phyloP scores from a whole-genome alignment of 2,888 invertebrate species.

The Monochamus alternatus region DNA sequence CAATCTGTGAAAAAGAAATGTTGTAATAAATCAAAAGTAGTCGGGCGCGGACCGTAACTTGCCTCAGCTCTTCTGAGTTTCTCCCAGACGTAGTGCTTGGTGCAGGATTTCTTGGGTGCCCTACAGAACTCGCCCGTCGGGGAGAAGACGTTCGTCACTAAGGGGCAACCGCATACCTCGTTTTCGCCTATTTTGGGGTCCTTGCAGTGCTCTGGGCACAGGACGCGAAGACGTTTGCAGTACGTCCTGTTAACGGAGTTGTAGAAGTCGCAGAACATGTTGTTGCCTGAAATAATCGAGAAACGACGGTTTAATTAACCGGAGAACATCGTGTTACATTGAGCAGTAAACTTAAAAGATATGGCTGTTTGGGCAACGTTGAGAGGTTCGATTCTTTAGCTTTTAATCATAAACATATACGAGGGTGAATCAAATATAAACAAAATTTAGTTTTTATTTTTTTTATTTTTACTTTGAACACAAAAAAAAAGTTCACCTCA shows the following conservation, averaged over 20 bases:
- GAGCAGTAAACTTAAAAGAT: too few species aligned
- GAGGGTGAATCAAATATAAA: too few species aligned
- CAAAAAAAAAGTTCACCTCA: too few species aligned
- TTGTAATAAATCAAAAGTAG: not conserved
- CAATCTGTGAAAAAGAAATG: conserved; percentile 76
- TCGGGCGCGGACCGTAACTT: conserved; percentile 17
- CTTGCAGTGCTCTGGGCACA: conserved; percentile 98
- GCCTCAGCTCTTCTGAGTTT: conserved; percentile 94
- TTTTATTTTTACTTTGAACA: too few species aligned
- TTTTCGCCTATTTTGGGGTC: conserved; percentile 90
- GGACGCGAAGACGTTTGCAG: conserved; percentile 94
- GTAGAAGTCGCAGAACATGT: conserved; percentile 98
- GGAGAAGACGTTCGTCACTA: conserved; percentile 88
- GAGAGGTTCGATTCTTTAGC: too few species aligned
- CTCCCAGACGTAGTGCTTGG: conserved; percentile 96
- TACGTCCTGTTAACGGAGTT: conserved; percentile 92
- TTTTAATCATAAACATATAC: too few species aligned
- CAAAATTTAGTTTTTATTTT: too few species aligned
- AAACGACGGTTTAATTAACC: not conserved
- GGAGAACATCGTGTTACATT: too few species aligned
- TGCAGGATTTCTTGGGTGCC: conserved; percentile 91
- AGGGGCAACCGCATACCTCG: conserved; percentile 95
- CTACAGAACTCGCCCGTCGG: conserved; percentile 90
- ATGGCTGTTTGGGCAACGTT: too few species aligned
- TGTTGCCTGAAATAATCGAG: conserved; percentile 74